These are phyloP conservation scores for Ceyx cyanopectus DNA, from an alignment of 2,113 vertebrate species.

Conservation along the genomic window DNA sequence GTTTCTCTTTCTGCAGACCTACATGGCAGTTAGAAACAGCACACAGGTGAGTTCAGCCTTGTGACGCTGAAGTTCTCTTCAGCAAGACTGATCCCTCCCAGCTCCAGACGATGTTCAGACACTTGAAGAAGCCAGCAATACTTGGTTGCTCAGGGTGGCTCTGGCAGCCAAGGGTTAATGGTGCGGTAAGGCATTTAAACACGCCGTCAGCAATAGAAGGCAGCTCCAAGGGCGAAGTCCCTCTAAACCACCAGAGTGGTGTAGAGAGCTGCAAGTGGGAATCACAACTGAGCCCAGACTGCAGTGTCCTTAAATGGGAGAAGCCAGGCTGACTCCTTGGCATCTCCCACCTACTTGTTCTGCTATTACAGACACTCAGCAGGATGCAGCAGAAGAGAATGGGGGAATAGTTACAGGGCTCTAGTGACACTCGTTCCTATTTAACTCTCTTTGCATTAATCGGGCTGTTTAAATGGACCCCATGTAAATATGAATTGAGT, in stretches of 20 bases:
- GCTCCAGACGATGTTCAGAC: background rate
- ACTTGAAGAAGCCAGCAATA: background rate
- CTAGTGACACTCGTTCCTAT: background rate
- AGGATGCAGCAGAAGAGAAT: slow-evolving; percentile 38
- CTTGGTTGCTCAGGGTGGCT: background rate
- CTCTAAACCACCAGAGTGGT: slow-evolving; percentile 54
- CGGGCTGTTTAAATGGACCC: background rate
- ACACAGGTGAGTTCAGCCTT: background rate
- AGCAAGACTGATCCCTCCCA: background rate
- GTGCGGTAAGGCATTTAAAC: background rate
- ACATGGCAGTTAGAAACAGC: slow-evolving; percentile 14
- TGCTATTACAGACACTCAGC: slow-evolving; percentile 20
- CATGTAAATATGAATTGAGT: background rate
- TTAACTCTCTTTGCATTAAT: background rate
- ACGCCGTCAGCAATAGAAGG: background rate
- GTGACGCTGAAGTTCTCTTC: background rate
- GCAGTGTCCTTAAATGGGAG: slow-evolving; percentile 44
- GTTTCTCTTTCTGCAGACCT: slow-evolving; percentile 42
- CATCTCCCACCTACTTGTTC: slow-evolving; percentile 25
- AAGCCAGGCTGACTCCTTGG: slow-evolving; percentile 19
- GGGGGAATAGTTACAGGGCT: background rate
- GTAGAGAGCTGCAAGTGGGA: slow-evolving; percentile 55
- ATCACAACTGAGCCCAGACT: background rate
- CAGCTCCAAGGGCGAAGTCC: background rate
- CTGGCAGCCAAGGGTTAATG: background rate